phyloP scores from a whole-genome alignment of 2,888 invertebrate genomes.

The Ormyrus thymus region DNA sequence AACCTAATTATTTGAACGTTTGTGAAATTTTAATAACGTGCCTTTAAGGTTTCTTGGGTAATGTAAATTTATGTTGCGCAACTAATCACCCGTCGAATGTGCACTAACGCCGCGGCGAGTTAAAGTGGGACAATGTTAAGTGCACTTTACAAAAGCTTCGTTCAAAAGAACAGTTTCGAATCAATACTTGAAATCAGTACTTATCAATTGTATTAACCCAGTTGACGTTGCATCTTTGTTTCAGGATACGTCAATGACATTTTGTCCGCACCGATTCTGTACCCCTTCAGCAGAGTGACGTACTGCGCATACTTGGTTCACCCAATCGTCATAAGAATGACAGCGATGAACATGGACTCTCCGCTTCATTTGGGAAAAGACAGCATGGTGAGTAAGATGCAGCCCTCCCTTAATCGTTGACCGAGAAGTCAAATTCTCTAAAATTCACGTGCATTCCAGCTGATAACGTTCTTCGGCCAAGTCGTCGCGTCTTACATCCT shows the following conservation, averaged over 20 bases:
- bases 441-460: constrained; percentile 75
- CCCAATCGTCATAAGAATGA: constrained; percentile 86
- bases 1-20: too few relatives aligned
- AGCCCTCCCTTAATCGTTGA: not conserved
- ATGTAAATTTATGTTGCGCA: too few relatives aligned
- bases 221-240: constrained; percentile 45
- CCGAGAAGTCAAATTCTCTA: constrained; percentile 3
- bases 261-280: constrained; percentile 85
- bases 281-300: constrained; percentile 90
- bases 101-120: too few relatives aligned
- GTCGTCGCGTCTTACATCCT: constrained; percentile 86
- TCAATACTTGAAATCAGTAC: too few relatives aligned
- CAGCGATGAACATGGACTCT: constrained; percentile 88
- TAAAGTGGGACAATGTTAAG: too few relatives aligned
- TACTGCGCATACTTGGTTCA: constrained; percentile 92
- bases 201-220: too few relatives aligned
- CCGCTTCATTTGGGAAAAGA: constrained; percentile 88
- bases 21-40: too few relatives aligned
- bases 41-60: too few relatives aligned
- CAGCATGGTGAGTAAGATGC: constrained; percentile 80
- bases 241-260: constrained; percentile 81
- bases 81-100: too few relatives aligned
- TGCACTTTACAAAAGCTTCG: too few relatives aligned
- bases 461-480: constrained; percentile 87
- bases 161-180: too few relatives aligned